Percentiles rank a stretch among this genome's conserved stretches.
These are phyloP conservation scores for Odontomyia ornata DNA, from an alignment of 2,888 invertebrate species.

Conservation along the genomic window DNA sequence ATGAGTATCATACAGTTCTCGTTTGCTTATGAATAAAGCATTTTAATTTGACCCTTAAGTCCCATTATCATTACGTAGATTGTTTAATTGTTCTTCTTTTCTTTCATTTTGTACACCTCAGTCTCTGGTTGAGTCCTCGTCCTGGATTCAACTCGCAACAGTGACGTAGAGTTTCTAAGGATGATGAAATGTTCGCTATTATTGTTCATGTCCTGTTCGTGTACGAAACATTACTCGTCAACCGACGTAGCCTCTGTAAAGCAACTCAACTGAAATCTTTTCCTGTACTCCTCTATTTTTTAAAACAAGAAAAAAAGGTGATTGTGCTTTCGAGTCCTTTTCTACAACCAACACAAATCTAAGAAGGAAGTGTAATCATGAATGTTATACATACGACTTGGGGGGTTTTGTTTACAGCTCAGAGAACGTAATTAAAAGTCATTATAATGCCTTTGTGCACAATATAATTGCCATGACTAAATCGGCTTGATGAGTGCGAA, in stretches of 20 bases:
- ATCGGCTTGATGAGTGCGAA: slow-evolving; percentile 1
- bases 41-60: slow-evolving; percentile 27
- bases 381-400: not conserved
- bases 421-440: slow-evolving; percentile 49
- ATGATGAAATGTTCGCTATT: not conserved
- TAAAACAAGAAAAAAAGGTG: too few relatives aligned
- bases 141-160: not conserved
- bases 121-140: not conserved
- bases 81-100: slow-evolving; percentile 33
- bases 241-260: too few relatives aligned
- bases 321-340: not conserved
- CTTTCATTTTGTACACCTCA: not conserved
- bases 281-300: not conserved
- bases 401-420: slow-evolving; percentile 45
- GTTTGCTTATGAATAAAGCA: not conserved
- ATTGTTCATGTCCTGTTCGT: not conserved
- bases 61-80: slow-evolving; percentile 27
- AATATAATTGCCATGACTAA: slow-evolving; percentile 46
- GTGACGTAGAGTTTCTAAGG: not conserved
- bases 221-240: not conserved
- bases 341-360: not conserved
- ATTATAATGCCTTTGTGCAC: slow-evolving; percentile 48
- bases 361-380: not conserved
- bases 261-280: too few relatives aligned
- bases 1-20: too few relatives aligned